Percentiles rank a stretch among this genome's conserved stretches.
These are phyloP conservation scores for Portunus trituberculatus DNA, from an alignment of 1,140 invertebrate genomes.

Conservation along the genomic window DNA sequence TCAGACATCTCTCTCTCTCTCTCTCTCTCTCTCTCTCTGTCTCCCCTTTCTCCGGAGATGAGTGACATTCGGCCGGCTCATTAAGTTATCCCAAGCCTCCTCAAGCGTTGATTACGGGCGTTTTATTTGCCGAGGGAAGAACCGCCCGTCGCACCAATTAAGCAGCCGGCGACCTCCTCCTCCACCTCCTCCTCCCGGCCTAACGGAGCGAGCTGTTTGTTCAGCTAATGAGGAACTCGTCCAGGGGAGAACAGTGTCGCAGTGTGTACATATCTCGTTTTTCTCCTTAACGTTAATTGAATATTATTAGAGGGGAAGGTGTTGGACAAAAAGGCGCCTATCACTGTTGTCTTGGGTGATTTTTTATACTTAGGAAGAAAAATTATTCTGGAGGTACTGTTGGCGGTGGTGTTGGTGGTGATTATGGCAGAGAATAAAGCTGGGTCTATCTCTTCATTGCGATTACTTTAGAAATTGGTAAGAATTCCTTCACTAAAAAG, in stretches of 20 bases:
- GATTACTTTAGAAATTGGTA: no score
- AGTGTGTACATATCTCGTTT: neutral
- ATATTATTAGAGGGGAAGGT: neutral
- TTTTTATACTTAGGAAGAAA: neutral
- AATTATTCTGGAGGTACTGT: neutral
- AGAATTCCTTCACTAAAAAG: no score
- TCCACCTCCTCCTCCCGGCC: neutral
- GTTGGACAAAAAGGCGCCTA: neutral
- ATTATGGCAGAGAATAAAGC: no score
- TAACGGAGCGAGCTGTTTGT: conserved; percentile 29
- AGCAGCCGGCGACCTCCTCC: neutral
- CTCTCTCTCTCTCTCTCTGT: neutral
- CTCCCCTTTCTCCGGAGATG: neutral
- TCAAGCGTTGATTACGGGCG: conserved; percentile 42
- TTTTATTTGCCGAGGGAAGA: conserved; percentile 41
- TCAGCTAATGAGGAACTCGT: conserved; percentile 17
- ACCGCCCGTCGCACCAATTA: conserved; percentile 30
- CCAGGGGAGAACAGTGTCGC: conserved; percentile 27
- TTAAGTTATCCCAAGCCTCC: conserved; percentile 17
- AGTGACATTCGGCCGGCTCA: conserved; percentile 23
- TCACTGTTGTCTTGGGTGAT: neutral
- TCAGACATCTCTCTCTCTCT: no score
- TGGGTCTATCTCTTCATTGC: no score
- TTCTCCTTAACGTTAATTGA: conserved; percentile 2
- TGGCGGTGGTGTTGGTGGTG: neutral